Percentiles rank a stretch among this genome's conserved stretches.
These are phyloP conservation scores for Cordylochernes scorpioides DNA, from an alignment of 2,888 invertebrate species.

Conservation along the genomic window DNA sequence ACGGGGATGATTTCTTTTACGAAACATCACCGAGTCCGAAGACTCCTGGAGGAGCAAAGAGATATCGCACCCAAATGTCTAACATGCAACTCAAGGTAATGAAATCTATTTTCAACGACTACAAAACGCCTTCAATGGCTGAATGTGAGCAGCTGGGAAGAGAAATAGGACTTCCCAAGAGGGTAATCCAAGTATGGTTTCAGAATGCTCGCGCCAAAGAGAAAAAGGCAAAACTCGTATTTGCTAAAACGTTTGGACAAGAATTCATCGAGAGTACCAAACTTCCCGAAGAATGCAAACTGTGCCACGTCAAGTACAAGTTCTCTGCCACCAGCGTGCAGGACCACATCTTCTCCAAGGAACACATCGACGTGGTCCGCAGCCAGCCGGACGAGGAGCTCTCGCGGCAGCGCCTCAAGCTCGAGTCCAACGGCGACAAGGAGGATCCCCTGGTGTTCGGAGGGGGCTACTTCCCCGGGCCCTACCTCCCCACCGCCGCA, in stretches of 20 bases:
- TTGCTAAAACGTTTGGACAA: constrained; percentile 16
- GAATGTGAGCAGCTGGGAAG: constrained; percentile 73
- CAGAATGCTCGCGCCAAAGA: constrained; percentile 97
- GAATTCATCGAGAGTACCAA: constrained; percentile 16
- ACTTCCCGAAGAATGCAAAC: constrained; percentile 47
- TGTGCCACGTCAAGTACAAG: constrained; percentile 77
- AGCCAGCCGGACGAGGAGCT: constrained; percentile 1
- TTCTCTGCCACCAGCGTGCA: constrained; percentile 45
- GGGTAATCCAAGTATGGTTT: constrained; percentile 73
- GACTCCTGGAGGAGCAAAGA: constrained; percentile 49
- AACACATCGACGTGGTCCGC: constrained; percentile 68
- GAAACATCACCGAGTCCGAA: constrained; percentile 9
- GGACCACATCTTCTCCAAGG: constrained; percentile 81
- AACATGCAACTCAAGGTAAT: constrained; percentile 48
- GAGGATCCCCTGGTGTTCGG: no score
- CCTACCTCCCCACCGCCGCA: no score
- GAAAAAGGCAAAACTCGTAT: constrained; percentile 47
- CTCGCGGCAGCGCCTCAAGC: not conserved
- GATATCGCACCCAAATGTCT: constrained; percentile 82
- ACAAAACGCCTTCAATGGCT: constrained; percentile 91
- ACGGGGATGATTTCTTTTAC: constrained; percentile 4
- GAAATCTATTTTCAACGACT: constrained; percentile 75
- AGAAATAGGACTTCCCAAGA: constrained; percentile 74
- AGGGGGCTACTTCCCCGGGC: no score
- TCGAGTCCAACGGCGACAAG: no score